A percentile compares a stretch with the other conserved stretches of the same genome.
These are phyloP conservation scores for Liparis tanakae DNA, from an alignment of 2,797 vertebrate genomes.

Conservation along the genomic window DNA sequence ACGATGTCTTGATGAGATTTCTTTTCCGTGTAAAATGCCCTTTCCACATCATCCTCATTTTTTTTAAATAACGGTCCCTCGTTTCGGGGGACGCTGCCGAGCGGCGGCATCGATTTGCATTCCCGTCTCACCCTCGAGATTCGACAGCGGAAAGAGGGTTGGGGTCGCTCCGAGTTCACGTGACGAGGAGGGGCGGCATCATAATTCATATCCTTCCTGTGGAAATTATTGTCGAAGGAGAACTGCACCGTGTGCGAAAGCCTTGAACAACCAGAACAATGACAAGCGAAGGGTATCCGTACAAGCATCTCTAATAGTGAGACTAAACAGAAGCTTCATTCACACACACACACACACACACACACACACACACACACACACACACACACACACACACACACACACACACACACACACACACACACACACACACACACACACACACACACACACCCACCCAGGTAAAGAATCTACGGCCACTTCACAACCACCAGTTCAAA, in stretches of 20 bases:
- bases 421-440: no score
- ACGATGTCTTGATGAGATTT: neutral
- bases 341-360: no score
- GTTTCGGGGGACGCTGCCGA: neutral
- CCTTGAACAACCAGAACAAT: neutral
- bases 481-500: neutral
- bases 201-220: slow-evolving; percentile 24
- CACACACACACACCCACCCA: no score
- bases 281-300: neutral
- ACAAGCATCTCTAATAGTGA: neutral
- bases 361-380: no score
- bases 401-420: no score
- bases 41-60: slow-evolving; percentile 23
- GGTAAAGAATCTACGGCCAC: neutral
- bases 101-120: slow-evolving; percentile 51
- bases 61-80: slow-evolving; percentile 27
- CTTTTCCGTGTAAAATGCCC: neutral
- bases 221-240: slow-evolving; percentile 16
- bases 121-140: slow-evolving; percentile 28
- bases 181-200: slow-evolving; percentile 14
- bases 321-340: slow-evolving; percentile 1
- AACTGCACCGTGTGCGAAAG: neutral
- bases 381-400: no score
- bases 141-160: slow-evolving; percentile 32
- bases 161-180: slow-evolving; percentile 24